Conservation (phyloP, 2,888 invertebrate genomes). For the Drosophila pegasa region DNA sequence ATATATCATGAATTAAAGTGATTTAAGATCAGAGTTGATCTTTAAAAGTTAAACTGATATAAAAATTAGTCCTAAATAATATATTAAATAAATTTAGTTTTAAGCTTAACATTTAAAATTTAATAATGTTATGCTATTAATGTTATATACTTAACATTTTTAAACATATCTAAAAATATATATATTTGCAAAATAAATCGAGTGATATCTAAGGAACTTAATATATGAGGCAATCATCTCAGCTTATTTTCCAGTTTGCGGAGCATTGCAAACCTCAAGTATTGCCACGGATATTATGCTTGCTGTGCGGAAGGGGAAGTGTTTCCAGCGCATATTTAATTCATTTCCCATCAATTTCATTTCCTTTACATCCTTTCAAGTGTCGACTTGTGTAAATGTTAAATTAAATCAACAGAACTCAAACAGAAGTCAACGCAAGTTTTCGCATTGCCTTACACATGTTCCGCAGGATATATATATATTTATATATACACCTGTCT, state of each 20-base stretch:
- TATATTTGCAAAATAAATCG: too few relatives aligned
- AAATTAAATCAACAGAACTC: conserved; percentile 39
- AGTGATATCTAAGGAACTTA: too few relatives aligned
- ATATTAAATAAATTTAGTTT: not conserved
- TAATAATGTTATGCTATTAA: too few relatives aligned
- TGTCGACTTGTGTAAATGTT: conserved; percentile 58
- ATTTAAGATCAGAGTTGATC: too few relatives aligned
- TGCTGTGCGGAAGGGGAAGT: conserved; percentile 5
- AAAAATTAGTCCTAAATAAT: not conserved
- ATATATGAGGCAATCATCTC: too few relatives aligned
- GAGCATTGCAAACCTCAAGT: conserved; percentile 2
- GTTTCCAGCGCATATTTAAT: conserved; percentile 30
- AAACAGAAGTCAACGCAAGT: conserved; percentile 28
- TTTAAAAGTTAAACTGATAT: not conserved
- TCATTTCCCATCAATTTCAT: conserved; percentile 39
- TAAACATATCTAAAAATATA: too few relatives aligned
- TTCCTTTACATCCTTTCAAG: conserved; percentile 40
- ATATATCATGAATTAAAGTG: too few relatives aligned
- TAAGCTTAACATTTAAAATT: too few relatives aligned
- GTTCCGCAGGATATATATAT: conserved; percentile 4
- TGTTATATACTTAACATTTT: too few relatives aligned
- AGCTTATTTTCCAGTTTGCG: too few relatives aligned
- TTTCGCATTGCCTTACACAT: conserved; percentile 6
- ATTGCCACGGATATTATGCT: not conserved
- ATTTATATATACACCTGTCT: not conserved